phyloP scores from a whole-genome alignment of 2,113 vertebrate genomes.

The Phalacrocorax aristotelis region DNA sequence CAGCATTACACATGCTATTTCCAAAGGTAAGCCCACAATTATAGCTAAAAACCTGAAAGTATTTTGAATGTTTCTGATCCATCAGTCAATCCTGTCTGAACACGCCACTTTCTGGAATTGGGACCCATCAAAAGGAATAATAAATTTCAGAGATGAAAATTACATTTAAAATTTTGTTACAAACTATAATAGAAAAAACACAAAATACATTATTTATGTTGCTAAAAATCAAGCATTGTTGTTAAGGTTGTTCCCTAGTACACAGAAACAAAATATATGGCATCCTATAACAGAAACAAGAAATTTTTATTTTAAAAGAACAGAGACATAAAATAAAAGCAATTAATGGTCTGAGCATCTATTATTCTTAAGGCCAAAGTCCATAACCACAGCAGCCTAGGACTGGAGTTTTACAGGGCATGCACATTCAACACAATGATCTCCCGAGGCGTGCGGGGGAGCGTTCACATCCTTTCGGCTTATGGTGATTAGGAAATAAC shows the following conservation, averaged over 20 bases:
- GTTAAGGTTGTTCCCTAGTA: slow-evolving; percentile 46
- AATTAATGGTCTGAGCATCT: slow-evolving; percentile 54
- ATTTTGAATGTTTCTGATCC: slow-evolving; percentile 47
- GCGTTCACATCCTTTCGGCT: not conserved
- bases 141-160: slow-evolving; percentile 55
- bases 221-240: slow-evolving; percentile 43
- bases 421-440: slow-evolving; percentile 59
- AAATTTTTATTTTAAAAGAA: slow-evolving; percentile 63
- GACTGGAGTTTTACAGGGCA: slow-evolving; percentile 56
- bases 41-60: slow-evolving; percentile 35
- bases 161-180: slow-evolving; percentile 32
- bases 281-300: slow-evolving; percentile 57
- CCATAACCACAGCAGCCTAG: slow-evolving; percentile 38
- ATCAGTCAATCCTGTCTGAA: slow-evolving; percentile 34
- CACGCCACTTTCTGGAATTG: slow-evolving; percentile 22
- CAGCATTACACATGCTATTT: slow-evolving; percentile 23
- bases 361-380: slow-evolving; percentile 57
- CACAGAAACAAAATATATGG: slow-evolving; percentile 66
- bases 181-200: slow-evolving; percentile 46
- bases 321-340: slow-evolving; percentile 60
- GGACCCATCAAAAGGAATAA: slow-evolving; percentile 43
- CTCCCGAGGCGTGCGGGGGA: slow-evolving; percentile 31
- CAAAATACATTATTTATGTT: slow-evolving; percentile 58
- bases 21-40: slow-evolving; percentile 20
- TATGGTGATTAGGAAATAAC: slow-evolving; percentile 38